Conservation (phyloP, 2,888 invertebrate species). For the Tupiocoris notatus region DNA sequence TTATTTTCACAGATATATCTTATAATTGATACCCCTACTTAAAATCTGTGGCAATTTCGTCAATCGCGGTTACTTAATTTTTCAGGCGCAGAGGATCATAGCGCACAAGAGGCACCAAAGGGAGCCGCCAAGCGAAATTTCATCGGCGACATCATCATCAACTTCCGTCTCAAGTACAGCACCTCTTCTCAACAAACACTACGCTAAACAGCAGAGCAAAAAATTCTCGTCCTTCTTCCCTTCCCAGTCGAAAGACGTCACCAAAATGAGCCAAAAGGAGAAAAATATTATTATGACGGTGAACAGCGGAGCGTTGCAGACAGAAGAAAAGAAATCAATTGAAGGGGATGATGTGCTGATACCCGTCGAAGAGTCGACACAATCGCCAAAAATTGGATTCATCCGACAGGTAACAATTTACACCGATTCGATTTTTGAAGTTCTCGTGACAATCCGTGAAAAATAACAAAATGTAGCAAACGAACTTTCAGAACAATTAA, state of each 20-base stretch:
- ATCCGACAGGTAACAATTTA: conserved; percentile 17
- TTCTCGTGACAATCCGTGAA: too few relatives aligned
- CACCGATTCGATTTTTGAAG: too few relatives aligned
- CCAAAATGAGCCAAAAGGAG: conserved; percentile 48
- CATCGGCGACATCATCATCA: conserved; percentile 50
- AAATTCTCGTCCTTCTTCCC: conserved; percentile 45
- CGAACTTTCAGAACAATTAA: too few relatives aligned
- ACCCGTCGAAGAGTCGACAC: background rate
- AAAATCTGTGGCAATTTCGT: too few relatives aligned
- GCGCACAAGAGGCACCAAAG: conserved; percentile 10
- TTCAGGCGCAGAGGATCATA: conserved; percentile 20
- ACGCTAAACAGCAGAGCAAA: conserved; percentile 30
- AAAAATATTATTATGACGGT: conserved; percentile 50
- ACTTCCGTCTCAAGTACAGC: conserved; percentile 50
- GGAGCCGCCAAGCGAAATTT: conserved; percentile 48
- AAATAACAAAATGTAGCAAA: too few relatives aligned
- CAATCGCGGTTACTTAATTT: too few relatives aligned
- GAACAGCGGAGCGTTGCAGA: conserved; percentile 32
- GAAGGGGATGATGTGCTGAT: conserved; percentile 24
- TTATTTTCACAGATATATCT: too few relatives aligned
- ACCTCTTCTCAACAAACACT: conserved; percentile 17
- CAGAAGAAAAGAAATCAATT: conserved; percentile 22
- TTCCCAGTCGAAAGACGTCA: conserved; percentile 41
- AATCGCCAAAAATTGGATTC: conserved; percentile 1
- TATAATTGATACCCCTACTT: too few relatives aligned